Evolutionary conservation across 2,888 invertebrate genomes (phyloP).

Genomic region (Spisula solida): DNA sequence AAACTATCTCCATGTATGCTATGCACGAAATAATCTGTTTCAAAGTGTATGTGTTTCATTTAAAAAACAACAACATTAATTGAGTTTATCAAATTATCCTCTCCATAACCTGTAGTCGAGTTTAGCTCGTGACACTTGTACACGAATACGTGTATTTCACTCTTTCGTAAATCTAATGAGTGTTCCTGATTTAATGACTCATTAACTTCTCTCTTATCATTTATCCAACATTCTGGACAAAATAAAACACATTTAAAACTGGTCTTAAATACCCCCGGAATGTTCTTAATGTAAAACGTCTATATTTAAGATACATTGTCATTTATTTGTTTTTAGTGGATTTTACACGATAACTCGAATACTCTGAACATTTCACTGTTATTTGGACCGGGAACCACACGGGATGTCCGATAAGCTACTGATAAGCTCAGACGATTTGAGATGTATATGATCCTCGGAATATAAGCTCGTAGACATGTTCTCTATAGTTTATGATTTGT

Average conservation of each 20-base stretch:
- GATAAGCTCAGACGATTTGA: constrained; percentile 46
- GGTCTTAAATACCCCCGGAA: constrained; percentile 11
- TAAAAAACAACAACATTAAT: no score
- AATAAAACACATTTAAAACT: constrained; percentile 12
- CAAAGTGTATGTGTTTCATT: no score
- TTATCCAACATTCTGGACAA: constrained; percentile 10
- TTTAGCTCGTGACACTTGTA: no score
- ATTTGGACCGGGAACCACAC: constrained; percentile 48
- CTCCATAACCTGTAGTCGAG: no score
- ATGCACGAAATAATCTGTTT: no score
- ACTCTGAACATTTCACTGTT: constrained; percentile 41
- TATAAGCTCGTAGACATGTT: constrained; percentile 59
- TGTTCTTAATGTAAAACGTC: constrained; percentile 45
- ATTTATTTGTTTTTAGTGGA: constrained; percentile 57
- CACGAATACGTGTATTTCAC: no score
- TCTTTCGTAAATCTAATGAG: not conserved
- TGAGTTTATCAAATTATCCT: no score
- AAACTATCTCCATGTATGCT: no score
- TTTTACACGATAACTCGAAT: constrained; percentile 55
- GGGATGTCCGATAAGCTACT: constrained; percentile 47
- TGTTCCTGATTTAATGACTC: constrained; percentile 23
- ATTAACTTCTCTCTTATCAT: constrained; percentile 1
- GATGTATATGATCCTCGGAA: constrained; percentile 49
- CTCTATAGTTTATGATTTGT: constrained; percentile 59
- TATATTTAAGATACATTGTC: constrained; percentile 41